Base-by-base conservation (phyloP, 1,140 invertebrate genomes). In the Trachymyrmex septentrionalis region DNA sequence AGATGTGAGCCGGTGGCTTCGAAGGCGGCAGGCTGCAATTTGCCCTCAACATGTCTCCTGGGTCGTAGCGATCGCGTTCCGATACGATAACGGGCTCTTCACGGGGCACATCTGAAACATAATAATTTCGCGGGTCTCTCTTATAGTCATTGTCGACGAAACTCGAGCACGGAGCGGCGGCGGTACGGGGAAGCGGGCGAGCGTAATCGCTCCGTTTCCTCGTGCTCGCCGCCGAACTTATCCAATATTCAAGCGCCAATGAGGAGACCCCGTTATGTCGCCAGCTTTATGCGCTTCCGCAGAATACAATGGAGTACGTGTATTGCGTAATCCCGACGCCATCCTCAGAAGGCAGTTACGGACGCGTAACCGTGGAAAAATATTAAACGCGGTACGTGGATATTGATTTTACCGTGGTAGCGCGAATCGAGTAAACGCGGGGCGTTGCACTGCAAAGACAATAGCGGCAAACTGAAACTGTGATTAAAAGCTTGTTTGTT, bases 11-110 rank as follows among this genome's bases (percentile, higher is more conserved):
- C 10, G 97, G 96, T 10, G 97, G 97, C 75, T 96, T 95, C n/a
- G 97, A 97, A 2, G 97, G 96, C 38, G 96, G 96, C n/a, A 97
- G 96, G 72, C 96, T 97, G 94, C 98, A 98, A 95, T 98, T 98
- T 85, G 97, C 97, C 90, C 96, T 96, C 57, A 98, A 94, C 48
- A 96, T 95, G 92, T 98, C 97, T 24, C 97, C 97, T 1, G 96
- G 96, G 88, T 97, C 97, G 93, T 98, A 98, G 88, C 97, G 96
- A 82, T 96, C 96, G 86, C 96, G 96, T 87, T 97, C 97, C 27
- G 97, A 96, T 86, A 88, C 78, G 87, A 96, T 93, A 87, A 92
- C 78, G 34, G 95, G 95, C 69, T 89, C 92, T 63, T 88, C 89
- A 78, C 93, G 88, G 53, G 95, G 95, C 78, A 95, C 64, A 91